Conservation (phyloP, 2,113 vertebrate genomes). For the Onychostoma macrolepis region DNA sequence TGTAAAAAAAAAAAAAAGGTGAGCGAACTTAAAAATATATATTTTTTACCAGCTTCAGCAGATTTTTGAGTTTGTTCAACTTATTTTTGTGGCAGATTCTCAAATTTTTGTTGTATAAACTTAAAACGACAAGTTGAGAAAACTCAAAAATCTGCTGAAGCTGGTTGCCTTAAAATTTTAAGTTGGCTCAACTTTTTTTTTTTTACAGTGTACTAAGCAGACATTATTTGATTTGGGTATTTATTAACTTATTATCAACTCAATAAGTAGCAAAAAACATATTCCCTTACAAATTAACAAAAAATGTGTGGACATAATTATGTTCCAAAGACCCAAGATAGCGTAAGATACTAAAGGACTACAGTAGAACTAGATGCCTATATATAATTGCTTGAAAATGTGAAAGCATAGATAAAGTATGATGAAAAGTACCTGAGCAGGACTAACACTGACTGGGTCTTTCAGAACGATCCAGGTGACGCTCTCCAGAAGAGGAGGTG, state of each 20-base stretch:
- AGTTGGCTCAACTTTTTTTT: too few relatives aligned
- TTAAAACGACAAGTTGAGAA: too few relatives aligned
- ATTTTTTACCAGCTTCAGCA: too few relatives aligned
- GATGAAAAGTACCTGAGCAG: slow-evolving; percentile 79
- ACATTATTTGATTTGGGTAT: background rate
- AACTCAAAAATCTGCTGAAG: too few relatives aligned
- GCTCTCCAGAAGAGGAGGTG: slow-evolving; percentile 88
- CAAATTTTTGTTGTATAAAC: too few relatives aligned
- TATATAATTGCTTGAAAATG: background rate
- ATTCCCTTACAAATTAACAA: background rate
- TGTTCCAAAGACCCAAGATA: background rate
- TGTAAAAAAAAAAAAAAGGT: too few relatives aligned
- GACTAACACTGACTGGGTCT: slow-evolving; percentile 84
- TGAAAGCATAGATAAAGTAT: background rate
- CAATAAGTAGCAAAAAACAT: background rate
- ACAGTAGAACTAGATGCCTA: background rate
- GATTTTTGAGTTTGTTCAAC: too few relatives aligned
- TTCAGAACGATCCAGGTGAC: slow-evolving; percentile 91
- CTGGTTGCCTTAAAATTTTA: too few relatives aligned
- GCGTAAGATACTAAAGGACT: background rate
- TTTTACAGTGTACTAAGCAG: too few relatives aligned
- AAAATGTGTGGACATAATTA: background rate
- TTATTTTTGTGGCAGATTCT: too few relatives aligned
- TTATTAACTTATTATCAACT: background rate
- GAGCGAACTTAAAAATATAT: too few relatives aligned